Base-by-base conservation (phyloP, 1,140 invertebrate genomes). In the Diorhabda sublineata region DNA sequence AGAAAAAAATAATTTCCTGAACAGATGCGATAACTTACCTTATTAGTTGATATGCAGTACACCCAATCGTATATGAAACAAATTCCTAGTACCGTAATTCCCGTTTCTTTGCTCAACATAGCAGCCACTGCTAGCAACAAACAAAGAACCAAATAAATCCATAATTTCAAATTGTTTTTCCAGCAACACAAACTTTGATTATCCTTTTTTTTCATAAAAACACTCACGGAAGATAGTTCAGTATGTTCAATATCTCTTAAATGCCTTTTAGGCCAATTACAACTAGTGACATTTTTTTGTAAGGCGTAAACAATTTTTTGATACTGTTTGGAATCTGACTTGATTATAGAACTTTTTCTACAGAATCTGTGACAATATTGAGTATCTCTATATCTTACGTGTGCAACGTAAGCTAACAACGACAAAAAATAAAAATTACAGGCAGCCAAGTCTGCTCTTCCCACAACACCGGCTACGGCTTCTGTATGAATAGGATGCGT, bases 401-500 rank as follows among this genome's bases (percentile, higher is more conserved):
- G 88, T 57, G 87, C 86, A 63, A 87, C 85, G 81, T 95, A 96
- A 26, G 89, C 86, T 64, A 97, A 85, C 77, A 98, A 92, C 71
- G 94, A 91, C 45, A 92, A 82, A 61, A 98, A 86, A 77, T 93
- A 97, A 81, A 98, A 92, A 71, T 97, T 90, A 77, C 94, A 95
- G 26, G 94, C 93, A 6, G 95, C 88, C 11, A 98, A 84, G 82
- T 99, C 97, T 3, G 97, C 97, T 74, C 96, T 87, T 4, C 97
- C 97, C 4, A 98, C 96, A 60, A 98, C 89, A 5, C 96, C 95
- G 3, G 96, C 94, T 7, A 98, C 96, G 0, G 96, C 95, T 83
- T 98, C 97, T 41, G 94, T 95, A 82, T 99, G 97, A 72, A 99
- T 91, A 8, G 97, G 97, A 84, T 99, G 97, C 0, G 93, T 90